Evolutionary conservation across 2,113 vertebrate species (phyloP).

Genomic region (Petromus typicus): DNA sequence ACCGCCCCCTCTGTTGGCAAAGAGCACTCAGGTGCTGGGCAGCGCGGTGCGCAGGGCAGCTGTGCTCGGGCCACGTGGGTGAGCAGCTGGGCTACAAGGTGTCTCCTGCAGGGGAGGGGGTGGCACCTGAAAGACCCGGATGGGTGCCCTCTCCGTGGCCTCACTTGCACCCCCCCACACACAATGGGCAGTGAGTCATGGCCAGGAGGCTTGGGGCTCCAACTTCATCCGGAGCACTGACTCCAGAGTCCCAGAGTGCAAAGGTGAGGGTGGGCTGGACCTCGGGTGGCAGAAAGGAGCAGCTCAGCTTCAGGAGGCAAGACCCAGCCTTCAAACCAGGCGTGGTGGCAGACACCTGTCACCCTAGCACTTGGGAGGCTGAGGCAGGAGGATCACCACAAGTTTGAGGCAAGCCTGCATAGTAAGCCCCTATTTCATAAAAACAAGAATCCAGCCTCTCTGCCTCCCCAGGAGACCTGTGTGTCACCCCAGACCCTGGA

Average conservation of each 20-base stretch:
- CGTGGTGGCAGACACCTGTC: not conserved
- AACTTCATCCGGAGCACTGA: not conserved
- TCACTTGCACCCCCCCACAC: not conserved
- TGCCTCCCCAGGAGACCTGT: not conserved
- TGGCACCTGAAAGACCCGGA: not conserved
- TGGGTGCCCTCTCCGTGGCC: not conserved
- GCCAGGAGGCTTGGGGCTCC: not conserved
- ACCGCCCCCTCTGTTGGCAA: not conserved
- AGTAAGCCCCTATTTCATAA: not conserved
- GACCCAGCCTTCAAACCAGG: not conserved
- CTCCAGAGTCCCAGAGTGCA: not conserved
- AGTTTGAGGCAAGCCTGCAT: not conserved
- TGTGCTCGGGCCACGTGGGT: not conserved
- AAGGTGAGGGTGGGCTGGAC: not conserved
- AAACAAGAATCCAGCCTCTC: not conserved
- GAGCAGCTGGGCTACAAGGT: conserved; percentile 15
- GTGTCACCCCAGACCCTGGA: rapidly evolving
- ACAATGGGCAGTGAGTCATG: not conserved
- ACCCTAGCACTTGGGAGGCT: not conserved
- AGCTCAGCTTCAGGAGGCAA: not conserved
- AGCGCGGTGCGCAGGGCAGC: not conserved
- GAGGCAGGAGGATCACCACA: not conserved
- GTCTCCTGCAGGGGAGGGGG: not conserved
- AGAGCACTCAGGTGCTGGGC: not conserved
- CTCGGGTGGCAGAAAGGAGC: not conserved